These are phyloP conservation scores for Euschistus heros DNA, from an alignment of 1,140 invertebrate species.

Conservation along the genomic window DNA sequence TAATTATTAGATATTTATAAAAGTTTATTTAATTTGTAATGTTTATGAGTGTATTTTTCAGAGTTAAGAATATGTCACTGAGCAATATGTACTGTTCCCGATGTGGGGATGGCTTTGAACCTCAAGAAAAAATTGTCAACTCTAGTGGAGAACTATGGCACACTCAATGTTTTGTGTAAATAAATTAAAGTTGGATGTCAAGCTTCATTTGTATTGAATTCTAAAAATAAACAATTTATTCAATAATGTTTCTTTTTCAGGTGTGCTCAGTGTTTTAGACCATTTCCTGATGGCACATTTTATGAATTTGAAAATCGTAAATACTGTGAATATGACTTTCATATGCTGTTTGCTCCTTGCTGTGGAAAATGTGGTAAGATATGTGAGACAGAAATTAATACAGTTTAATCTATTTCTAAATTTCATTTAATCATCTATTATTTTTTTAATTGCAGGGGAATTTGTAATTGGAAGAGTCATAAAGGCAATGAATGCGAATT, in stretches of 20 bases:
- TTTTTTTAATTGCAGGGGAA: constrained; percentile 49
- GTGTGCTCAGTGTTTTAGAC: constrained; percentile 96
- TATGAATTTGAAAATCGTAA: constrained; percentile 99
- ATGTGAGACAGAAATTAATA: constrained; percentile 19
- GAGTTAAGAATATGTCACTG: constrained; percentile 55
- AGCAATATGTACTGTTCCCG: constrained; percentile 87
- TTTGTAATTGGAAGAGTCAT: constrained; percentile 97
- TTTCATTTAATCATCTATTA: background rate
- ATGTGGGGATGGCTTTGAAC: constrained; percentile 86
- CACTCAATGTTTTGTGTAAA: constrained; percentile 98
- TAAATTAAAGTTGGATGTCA: constrained; percentile 29
- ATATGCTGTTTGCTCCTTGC: constrained; percentile 95
- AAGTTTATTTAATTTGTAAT: no score
- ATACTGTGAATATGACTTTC: constrained; percentile 99
- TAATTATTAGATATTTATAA: no score
- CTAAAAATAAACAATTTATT: background rate
- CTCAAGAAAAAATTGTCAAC: constrained; percentile 97
- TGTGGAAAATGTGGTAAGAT: constrained; percentile 89
- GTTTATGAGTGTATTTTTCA: background rate
- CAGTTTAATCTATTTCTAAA: constrained; percentile 8
- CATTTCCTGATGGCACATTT: constrained; percentile 95
- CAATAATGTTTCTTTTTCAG: constrained; percentile 43
- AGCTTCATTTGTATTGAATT: background rate
- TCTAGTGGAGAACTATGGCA: constrained; percentile 98
- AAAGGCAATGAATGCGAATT: constrained; percentile 97